Percentiles rank a stretch among this genome's conserved stretches.
Evolutionary conservation across 2,113 vertebrate genomes (phyloP).

Genomic region (Tor tambroides): DNA sequence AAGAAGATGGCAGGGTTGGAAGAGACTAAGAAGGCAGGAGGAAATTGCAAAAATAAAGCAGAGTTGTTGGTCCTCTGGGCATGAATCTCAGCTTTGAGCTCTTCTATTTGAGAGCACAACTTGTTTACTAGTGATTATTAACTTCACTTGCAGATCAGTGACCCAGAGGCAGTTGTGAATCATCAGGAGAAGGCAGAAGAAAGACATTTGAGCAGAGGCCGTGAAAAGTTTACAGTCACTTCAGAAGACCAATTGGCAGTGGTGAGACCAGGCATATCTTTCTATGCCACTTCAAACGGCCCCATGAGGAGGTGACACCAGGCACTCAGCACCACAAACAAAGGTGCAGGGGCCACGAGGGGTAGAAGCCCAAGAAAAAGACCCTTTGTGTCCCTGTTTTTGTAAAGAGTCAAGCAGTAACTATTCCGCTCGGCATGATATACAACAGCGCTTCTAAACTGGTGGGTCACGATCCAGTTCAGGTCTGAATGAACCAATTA

Average conservation of each 20-base stretch:
- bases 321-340: constrained; percentile 70
- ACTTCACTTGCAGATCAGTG: too few species aligned
- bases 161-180: too few species aligned
- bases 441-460: background rate
- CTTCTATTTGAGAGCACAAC: too few species aligned
- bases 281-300: constrained; percentile 73
- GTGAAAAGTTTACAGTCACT: too few species aligned
- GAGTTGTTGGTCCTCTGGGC: too few species aligned
- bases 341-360: constrained; percentile 63
- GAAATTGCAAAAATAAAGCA: too few species aligned
- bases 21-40: too few species aligned
- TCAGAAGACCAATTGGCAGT: too few species aligned
- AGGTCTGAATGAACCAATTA: background rate
- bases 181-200: too few species aligned
- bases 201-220: constrained; percentile 74
- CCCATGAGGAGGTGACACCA: constrained; percentile 67
- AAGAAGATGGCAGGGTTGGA: too few species aligned
- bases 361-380: constrained; percentile 41
- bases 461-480: background rate
- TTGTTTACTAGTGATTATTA: too few species aligned
- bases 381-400: constrained; percentile 42
- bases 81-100: too few species aligned
- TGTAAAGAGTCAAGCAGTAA: constrained; percentile 30
- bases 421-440: background rate
- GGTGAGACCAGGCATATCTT: constrained; percentile 74